Base-by-base conservation (phyloP, 2,113 vertebrate genomes). In the Natator depressus region DNA sequence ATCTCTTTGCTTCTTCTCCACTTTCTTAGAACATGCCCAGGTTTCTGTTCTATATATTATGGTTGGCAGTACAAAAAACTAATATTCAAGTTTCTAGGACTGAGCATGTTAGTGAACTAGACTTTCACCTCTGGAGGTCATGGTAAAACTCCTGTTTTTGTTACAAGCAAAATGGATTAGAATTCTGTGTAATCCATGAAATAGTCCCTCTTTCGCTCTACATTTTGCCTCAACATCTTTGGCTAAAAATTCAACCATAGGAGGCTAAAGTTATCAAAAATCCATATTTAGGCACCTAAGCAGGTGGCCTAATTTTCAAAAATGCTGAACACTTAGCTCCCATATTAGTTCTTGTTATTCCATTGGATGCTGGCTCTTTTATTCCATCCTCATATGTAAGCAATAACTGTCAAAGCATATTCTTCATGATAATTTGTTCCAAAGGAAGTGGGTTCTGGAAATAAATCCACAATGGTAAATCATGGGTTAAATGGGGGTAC, bases 381-480 rank as follows among this genome's bases (percentile, higher is more conserved):
- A n/a, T 90, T 93, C 82, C 6, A 80, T 12, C 5, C n/a, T 81
- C 16, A 87, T 86, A 90, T 53, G 50, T 47, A 89, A 35, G 42
- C 94, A 95, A 87, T 65, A 91, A 57, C 25, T 78, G 86, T 27
- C 80, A 95, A 84, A 95, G 25, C 11, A 79, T 93, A 87, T 50
- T 78, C 5, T 90, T 89, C 76, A 54, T 50, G 91, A 55, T n/a
- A 79, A 19, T 78, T 86, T 42, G 17, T 89, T 93, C 53, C 84
- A 91, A 82, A 96, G 88, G 82, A 97, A 90, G 19, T 55, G 76
- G 76, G 51, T 76, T 97, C 59, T 94, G 93, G 86, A 96, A 94
- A 85, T 42, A 79, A 69, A 69, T 55, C 90, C 86, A 65, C 42
- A 1, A 0, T 31, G 80, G 65, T 96, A 94, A 96, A 96, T 91